phyloP scores from a whole-genome alignment of 92 coral and sea anemone species.

The Virgularia gustaviana region DNA sequence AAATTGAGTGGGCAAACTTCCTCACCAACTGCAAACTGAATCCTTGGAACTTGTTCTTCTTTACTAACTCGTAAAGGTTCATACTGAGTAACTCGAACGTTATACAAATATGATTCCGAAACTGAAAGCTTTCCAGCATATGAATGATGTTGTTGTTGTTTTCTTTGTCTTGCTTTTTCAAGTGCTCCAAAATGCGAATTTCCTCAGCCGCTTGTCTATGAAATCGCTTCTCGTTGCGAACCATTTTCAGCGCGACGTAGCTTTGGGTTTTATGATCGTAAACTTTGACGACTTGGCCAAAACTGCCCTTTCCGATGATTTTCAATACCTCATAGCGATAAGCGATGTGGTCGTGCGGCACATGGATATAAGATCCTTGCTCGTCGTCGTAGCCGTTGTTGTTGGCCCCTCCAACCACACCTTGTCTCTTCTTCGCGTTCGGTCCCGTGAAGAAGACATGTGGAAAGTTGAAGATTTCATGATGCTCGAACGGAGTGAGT shows the following conservation, averaged over 20 bases:
- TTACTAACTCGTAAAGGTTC: constrained; percentile 88
- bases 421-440: constrained; percentile 96
- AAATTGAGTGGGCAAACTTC: constrained; percentile 95
- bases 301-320: constrained; percentile 97
- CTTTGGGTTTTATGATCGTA: constrained; percentile 95
- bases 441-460: constrained; percentile 95
- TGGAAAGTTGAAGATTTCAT: constrained; percentile 93
- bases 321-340: constrained; percentile 95
- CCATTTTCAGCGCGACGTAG: constrained; percentile 94
- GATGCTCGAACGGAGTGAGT: constrained; percentile 90
- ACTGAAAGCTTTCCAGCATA: constrained; percentile 87
- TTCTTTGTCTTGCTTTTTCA: constrained; percentile 93
- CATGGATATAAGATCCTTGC: constrained; percentile 96
- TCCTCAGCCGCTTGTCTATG: constrained; percentile 98
- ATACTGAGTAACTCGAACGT: constrained; percentile 94
- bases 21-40: constrained; percentile 90
- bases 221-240: constrained; percentile 97
- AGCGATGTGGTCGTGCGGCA: constrained; percentile 97
- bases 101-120: constrained; percentile 96
- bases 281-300: constrained; percentile 97
- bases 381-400: constrained; percentile 98
- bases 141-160: constrained; percentile 87
- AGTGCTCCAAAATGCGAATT: constrained; percentile 88
- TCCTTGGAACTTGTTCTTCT: constrained; percentile 98
- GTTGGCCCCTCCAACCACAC: constrained; percentile 98